These are phyloP conservation scores for Tridacna crocea DNA, from an alignment of 2,888 invertebrate species.

Conservation along the genomic window DNA sequence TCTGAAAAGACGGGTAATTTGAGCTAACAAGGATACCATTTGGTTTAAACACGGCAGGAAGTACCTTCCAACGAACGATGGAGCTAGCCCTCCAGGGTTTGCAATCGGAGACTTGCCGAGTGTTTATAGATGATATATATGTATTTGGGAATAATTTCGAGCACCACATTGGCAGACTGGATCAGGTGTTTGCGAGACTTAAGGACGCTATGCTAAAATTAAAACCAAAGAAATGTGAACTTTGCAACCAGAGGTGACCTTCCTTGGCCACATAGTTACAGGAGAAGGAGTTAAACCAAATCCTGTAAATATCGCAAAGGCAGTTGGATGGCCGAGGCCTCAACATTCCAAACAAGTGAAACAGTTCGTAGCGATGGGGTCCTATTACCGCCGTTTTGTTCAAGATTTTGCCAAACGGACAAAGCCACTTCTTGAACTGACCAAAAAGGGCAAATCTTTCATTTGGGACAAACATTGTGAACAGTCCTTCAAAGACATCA, in stretches of 20 bases:
- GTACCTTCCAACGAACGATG: not conserved
- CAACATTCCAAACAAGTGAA: not conserved
- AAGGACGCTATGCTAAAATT: not conserved
- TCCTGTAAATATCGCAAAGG: not conserved
- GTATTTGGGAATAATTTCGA: not conserved
- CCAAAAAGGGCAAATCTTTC: not conserved
- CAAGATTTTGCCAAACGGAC: not conserved
- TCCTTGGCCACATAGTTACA: not conserved
- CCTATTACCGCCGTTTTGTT: not conserved
- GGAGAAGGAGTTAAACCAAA: not conserved
- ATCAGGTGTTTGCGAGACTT: not conserved
- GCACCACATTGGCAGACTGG: not conserved
- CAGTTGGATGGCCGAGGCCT: not conserved
- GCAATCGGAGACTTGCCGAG: not conserved
- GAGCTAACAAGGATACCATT: not conserved
- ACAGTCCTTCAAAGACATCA: not conserved
- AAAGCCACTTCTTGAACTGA: not conserved
- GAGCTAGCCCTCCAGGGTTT: too few relatives aligned
- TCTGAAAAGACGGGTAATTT: not conserved
- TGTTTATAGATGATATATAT: not conserved
- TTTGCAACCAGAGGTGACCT: not conserved
- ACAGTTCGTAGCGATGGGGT: not conserved
- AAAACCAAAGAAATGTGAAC: not conserved
- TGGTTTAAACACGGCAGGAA: not conserved
- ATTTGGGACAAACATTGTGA: not conserved